Conservation (phyloP, 2,888 invertebrate species). For the Amorpha juglandis region DNA sequence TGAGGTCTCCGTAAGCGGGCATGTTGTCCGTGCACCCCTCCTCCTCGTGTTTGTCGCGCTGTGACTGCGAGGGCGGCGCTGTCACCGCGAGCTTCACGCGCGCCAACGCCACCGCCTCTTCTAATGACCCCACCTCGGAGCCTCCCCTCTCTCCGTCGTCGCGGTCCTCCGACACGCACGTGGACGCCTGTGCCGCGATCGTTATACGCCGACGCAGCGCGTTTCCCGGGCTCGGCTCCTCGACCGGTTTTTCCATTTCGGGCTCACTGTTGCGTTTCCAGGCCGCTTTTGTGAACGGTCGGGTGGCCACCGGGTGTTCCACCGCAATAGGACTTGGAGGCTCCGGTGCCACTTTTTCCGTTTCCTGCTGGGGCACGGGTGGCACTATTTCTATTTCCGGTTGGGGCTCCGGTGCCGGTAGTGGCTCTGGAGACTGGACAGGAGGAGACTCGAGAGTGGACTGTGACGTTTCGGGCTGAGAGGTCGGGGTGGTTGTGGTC, state of each 20-base stretch:
- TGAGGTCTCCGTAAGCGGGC: conserved; percentile 83
- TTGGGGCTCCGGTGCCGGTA: too few species aligned
- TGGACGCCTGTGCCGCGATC: conserved; percentile 82
- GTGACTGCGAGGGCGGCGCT: conserved; percentile 67
- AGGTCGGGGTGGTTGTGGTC: conserved; percentile 47
- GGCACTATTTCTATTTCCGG: conserved; percentile 47
- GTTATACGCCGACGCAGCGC: conserved; percentile 78
- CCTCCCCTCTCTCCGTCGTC: conserved; percentile 73
- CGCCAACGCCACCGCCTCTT: conserved; percentile 80
- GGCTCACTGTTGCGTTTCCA: conserved; percentile 74
- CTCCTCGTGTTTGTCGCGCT: conserved; percentile 75
- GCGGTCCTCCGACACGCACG: conserved; percentile 80
- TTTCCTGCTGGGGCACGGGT: conserved; percentile 31
- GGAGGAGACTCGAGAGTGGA: conserved; percentile 37
- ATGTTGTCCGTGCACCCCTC: conserved; percentile 77
- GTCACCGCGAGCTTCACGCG: conserved; percentile 74
- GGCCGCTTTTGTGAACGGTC: conserved; percentile 81
- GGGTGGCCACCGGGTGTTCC: conserved; percentile 79
- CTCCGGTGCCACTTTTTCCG: conserved; percentile 2
- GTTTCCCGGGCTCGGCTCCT: conserved; percentile 76
- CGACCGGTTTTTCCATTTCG: conserved; percentile 73
- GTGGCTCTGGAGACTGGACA: conserved; percentile 30
- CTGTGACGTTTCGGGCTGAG: conserved; percentile 46
- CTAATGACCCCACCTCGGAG: conserved; percentile 77
- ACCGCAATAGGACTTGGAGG: conserved; percentile 72